phyloP scores from a whole-genome alignment of 2,888 invertebrate genomes.

The Drosophila nr. medialis region DNA sequence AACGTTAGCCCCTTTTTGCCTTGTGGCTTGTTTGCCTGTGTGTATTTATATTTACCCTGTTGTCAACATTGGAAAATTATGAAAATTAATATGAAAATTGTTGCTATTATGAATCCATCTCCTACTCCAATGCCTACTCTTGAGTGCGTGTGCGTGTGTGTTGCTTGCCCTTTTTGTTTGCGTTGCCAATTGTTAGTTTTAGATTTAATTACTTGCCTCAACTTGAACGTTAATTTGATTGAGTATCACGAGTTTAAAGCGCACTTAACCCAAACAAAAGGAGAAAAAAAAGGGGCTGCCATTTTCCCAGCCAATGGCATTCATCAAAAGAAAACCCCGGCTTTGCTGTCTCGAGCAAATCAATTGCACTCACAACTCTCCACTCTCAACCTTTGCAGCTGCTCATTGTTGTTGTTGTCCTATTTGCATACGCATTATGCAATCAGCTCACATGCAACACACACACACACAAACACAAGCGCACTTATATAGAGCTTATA shows the following conservation, averaged over 20 bases:
- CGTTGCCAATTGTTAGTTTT: conserved; percentile 71
- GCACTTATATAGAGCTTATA: conserved; percentile 8
- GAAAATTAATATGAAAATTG: conserved; percentile 79
- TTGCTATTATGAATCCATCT: conserved; percentile 53
- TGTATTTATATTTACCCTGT: conserved; percentile 73
- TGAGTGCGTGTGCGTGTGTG: conserved; percentile 11
- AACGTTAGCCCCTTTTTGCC: conserved; percentile 24
- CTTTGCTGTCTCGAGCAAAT: conserved; percentile 38
- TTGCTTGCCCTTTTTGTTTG: conserved; percentile 25
- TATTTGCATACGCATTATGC: conserved; percentile 61
- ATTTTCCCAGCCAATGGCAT: conserved; percentile 28
- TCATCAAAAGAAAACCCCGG: conserved; percentile 33
- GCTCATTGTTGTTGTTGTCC: conserved; percentile 43
- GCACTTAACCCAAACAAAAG: conserved; percentile 44
- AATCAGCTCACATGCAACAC: conserved; percentile 39
- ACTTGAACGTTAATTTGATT: conserved; percentile 74
- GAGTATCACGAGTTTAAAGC: conserved; percentile 55
- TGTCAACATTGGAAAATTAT: conserved; percentile 78
- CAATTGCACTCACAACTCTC: conserved; percentile 53
- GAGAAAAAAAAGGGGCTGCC: conserved; percentile 23
- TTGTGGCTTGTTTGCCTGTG: conserved; percentile 60
- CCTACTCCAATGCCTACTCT: background rate
- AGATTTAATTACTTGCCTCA: conserved; percentile 78
- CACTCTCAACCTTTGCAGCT: conserved; percentile 60
- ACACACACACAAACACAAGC: conserved; percentile 16